Base-by-base conservation (phyloP, 92 coral and sea anemone genomes). In the Paramuricea clavata region DNA sequence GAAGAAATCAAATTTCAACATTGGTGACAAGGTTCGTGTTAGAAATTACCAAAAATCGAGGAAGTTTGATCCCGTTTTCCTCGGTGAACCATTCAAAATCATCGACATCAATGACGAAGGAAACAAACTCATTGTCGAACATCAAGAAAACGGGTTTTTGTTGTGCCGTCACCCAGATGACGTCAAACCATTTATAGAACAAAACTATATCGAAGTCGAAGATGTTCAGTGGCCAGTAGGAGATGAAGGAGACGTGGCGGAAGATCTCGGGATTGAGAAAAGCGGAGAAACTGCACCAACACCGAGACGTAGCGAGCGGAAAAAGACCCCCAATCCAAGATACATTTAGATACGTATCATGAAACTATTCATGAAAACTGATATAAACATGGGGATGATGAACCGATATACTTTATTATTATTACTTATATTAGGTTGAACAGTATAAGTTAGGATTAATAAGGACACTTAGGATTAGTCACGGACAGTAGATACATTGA, bases 21-120 rank as follows among this genome's bases (percentile, higher is more conserved):
- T 61, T 15, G 35, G 69, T 30, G 69, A 61, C 69, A 61, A 61
- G 5, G 69, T 61, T 9, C 69, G 30, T 15, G 16, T 61, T 61
- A 19, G 69, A 61, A 61, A 61, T 30, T 61, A 61, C 26, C 30
- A 19, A 61, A 61, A 61, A 30, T 61, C 69, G 69, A 25, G 69
- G 35, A 61, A 61, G 69, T 61, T 61, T 61, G 69, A 61, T 61
- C 30, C 30, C 69, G 31, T 61, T 19, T 61, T 23, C 69, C 35
- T 61, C 4, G 31, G 5, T 23, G 5, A 23, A 30, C 69, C 69
- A 2, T 61, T 61, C 35, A 61, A 61, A 30, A 61, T 61, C 69
- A 61, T 61, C 69, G 69, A 61, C 35, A 61, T 61, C 31, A 61
- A 61, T 30, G 69, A 61, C 17, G 69, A 19, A 61, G 69, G 69